phyloP scores from a whole-genome alignment of 2,113 vertebrate genomes.

The Megatriorchis doriae region DNA sequence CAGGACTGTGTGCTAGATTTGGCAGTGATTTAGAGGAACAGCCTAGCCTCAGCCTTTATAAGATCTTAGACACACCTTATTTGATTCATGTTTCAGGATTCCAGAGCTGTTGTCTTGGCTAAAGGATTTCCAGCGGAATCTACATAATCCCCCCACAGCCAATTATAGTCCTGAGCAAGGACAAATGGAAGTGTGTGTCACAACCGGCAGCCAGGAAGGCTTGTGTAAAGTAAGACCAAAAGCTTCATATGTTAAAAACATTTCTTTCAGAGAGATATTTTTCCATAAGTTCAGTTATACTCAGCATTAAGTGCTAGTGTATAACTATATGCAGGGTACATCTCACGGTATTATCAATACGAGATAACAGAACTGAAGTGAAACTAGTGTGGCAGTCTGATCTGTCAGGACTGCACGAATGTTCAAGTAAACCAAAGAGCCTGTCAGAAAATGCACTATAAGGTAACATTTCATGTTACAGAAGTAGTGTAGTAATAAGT shows the following conservation, averaged over 20 bases:
- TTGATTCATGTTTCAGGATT: slow-evolving; percentile 74
- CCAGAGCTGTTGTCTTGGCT: slow-evolving; percentile 91
- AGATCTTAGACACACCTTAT: not conserved
- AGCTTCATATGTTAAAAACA: not conserved
- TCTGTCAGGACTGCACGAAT: not conserved
- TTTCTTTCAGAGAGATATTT: not conserved
- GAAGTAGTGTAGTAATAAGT: not conserved
- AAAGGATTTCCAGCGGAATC: slow-evolving; percentile 82
- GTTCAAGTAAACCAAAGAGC: not conserved
- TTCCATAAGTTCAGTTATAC: not conserved
- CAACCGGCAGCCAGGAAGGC: slow-evolving; percentile 90
- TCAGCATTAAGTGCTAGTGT: not conserved
- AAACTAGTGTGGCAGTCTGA: not conserved
- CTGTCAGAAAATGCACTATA: not conserved
- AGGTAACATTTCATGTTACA: not conserved
- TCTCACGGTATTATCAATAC: not conserved
- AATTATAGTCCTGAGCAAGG: slow-evolving; percentile 74
- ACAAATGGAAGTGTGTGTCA: slow-evolving; percentile 91
- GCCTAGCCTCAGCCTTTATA: not conserved
- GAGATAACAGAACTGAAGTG: not conserved
- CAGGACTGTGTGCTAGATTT: not conserved
- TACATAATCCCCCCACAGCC: slow-evolving; percentile 86
- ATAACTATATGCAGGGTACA: not conserved
- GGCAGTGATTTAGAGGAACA: not conserved
- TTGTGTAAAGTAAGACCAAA: slow-evolving; percentile 85